These are phyloP conservation scores for Epizoanthus rinbou DNA, from an alignment of 92 coral and sea anemone species.

Conservation along the genomic window DNA sequence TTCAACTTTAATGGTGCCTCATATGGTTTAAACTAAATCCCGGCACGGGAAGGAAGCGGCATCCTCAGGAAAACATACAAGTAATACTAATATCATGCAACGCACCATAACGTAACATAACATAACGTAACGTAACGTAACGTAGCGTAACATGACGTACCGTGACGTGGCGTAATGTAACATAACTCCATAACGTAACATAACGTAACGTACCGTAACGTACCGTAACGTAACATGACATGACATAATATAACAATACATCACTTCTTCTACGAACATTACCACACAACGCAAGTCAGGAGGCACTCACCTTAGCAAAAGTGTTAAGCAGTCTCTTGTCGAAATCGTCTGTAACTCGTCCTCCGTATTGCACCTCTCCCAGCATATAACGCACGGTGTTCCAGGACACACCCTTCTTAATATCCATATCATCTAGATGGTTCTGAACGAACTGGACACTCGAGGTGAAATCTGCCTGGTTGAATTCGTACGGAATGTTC, in stretches of 20 bases:
- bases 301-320: constrained; percentile 74
- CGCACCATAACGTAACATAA: background rate
- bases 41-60: too few species aligned
- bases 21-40: too few species aligned
- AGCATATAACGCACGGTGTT: constrained; percentile 96
- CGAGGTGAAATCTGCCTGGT: constrained; percentile 99
- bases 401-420: constrained; percentile 99
- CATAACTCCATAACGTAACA: background rate
- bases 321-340: constrained; percentile 95
- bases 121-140: too few species aligned
- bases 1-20: too few species aligned
- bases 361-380: constrained; percentile 97
- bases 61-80: too few species aligned
- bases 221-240: background rate
- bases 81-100: too few species aligned
- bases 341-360: constrained; percentile 93
- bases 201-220: too few species aligned
- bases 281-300: background rate
- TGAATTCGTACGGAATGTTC: constrained; percentile 97
- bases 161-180: background rate
- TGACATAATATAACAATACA: background rate
- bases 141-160: background rate
- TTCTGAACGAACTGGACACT: constrained; percentile 99
- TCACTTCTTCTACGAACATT: background rate
- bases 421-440: constrained; percentile 93